These are phyloP conservation scores for Drosophila gunungcola DNA, from an alignment of 1,140 invertebrate genomes.

Conservation along the genomic window DNA sequence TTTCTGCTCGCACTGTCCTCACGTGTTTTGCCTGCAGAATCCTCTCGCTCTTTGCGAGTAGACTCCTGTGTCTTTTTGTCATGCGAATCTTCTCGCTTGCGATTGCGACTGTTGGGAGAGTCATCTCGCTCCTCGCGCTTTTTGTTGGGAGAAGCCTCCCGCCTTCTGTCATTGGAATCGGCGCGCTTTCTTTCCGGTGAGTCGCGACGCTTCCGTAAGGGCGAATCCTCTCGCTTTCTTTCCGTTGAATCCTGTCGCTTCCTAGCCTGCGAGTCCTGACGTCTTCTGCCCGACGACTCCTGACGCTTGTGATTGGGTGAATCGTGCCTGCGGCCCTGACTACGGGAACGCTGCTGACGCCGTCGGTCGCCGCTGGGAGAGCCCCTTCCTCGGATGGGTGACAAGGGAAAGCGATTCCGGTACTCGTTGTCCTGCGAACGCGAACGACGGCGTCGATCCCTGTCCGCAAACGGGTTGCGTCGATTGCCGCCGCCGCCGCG, in stretches of 20 bases:
- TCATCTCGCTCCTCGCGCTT: constrained; percentile 11
- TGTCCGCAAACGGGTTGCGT: constrained; percentile 73
- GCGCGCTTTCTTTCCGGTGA: constrained; percentile 3
- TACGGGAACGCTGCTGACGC: constrained; percentile 57
- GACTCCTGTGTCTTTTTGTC: constrained; percentile 33
- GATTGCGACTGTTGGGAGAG: not conserved
- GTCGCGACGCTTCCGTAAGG: constrained; percentile 1
- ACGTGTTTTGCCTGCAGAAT: not conserved
- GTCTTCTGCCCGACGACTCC: constrained; percentile 16
- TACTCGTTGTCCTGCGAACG: constrained; percentile 68
- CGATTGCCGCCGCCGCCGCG: constrained; percentile 31
- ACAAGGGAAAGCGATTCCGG: constrained; percentile 73
- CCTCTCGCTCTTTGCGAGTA: constrained; percentile 10
- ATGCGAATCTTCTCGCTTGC: constrained; percentile 12
- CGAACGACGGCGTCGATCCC: constrained; percentile 69
- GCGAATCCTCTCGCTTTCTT: constrained; percentile 9
- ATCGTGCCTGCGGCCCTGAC: constrained; percentile 59
- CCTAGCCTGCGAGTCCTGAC: constrained; percentile 13
- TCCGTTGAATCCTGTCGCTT: constrained; percentile 30
- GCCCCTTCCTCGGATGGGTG: constrained; percentile 56
- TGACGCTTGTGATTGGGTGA: constrained; percentile 39
- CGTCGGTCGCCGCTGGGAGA: constrained; percentile 60
- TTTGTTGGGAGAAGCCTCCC: constrained; percentile 1
- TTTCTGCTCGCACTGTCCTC: constrained; percentile 1
- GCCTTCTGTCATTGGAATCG: constrained; percentile 1